A percentile compares a stretch with the other conserved stretches of the same genome.
Conservation (phyloP, 1,140 invertebrate genomes). For the Pseudomyrmex concolor region DNA sequence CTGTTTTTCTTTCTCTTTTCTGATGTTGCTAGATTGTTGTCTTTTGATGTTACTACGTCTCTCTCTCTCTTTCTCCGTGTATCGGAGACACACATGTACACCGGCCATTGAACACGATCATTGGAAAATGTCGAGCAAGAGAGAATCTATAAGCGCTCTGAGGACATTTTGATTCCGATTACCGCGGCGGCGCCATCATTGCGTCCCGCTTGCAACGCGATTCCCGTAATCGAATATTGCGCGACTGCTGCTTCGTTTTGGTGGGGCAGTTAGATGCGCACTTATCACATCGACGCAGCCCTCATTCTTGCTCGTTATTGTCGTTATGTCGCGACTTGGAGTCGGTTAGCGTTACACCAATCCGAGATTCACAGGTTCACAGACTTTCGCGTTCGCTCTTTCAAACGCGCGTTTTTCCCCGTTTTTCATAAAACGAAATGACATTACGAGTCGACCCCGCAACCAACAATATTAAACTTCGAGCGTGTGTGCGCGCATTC, state of each 20-base stretch:
- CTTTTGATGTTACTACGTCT: not conserved
- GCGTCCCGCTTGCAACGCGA: conserved; percentile 6
- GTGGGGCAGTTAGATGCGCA: conserved; percentile 20
- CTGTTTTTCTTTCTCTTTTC: not conserved
- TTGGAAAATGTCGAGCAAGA: conserved; percentile 3
- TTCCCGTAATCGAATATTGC: conserved; percentile 50
- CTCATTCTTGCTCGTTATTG: conserved; percentile 50
- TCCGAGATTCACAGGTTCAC: conserved; percentile 43
- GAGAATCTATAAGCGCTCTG: conserved; percentile 24
- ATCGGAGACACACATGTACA: too few species aligned
- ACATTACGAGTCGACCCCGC: conserved; percentile 33
- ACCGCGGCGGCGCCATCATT: not conserved
- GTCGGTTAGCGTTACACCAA: conserved; percentile 31
- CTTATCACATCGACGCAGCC: conserved; percentile 36
- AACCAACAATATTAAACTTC: conserved; percentile 30
- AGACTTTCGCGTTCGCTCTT: conserved; percentile 25
- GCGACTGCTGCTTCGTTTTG: not conserved
- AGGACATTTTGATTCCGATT: conserved; percentile 39
- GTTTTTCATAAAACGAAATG: conserved; percentile 59
- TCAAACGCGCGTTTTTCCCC: conserved; percentile 41
- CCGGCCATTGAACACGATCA: not conserved
- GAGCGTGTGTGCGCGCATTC: conserved; percentile 7
- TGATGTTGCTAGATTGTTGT: not conserved
- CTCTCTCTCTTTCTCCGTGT: not conserved
- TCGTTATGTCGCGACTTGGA: conserved; percentile 33